Conservation (phyloP, 1,140 invertebrate species). For the Zeugodacus cucurbitae region DNA sequence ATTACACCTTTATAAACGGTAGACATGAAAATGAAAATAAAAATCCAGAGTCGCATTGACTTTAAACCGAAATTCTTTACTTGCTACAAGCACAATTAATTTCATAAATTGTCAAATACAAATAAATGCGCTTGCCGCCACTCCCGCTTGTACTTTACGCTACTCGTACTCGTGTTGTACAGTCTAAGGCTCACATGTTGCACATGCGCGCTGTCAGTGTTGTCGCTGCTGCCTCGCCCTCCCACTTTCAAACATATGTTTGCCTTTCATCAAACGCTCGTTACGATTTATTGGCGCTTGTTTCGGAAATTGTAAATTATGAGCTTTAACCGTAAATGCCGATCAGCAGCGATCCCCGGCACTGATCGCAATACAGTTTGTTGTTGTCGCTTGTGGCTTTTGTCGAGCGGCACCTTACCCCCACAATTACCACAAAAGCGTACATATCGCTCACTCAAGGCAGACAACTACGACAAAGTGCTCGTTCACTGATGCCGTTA, state of each 20-base stretch:
- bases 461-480: neutral
- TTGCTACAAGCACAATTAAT: neutral
- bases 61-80: neutral
- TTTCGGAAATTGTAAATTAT: conserved; percentile 34
- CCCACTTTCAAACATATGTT: neutral
- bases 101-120: neutral
- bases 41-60: neutral
- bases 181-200: neutral
- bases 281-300: conserved; percentile 26
- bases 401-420: neutral
- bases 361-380: neutral
- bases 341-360: neutral
- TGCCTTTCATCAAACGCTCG: neutral
- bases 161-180: neutral
- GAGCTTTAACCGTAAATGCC: conserved; percentile 21
- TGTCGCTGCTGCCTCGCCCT: neutral
- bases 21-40: neutral
- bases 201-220: neutral
- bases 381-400: neutral
- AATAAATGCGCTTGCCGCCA: neutral
- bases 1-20: conserved; percentile 27
- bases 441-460: neutral
- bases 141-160: neutral
- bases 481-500: neutral
- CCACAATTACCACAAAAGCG: neutral